Conservation (phyloP, 2,888 invertebrate genomes). For the Megalurothrips usitatus region DNA sequence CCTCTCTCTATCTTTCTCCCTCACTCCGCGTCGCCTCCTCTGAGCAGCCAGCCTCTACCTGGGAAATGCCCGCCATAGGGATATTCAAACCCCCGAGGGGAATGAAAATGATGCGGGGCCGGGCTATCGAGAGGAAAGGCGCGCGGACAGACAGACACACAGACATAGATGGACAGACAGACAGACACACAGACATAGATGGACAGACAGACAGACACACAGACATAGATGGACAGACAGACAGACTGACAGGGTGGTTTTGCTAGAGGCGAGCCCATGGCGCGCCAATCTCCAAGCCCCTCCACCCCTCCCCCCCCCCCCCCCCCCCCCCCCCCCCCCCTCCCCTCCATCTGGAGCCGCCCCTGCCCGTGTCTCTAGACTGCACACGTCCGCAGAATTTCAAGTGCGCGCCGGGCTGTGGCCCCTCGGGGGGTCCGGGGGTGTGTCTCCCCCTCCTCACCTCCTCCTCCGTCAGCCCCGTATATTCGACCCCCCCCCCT, state of each 20-base stretch:
- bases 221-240: background rate
- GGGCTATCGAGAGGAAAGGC: background rate
- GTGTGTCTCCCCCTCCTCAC: background rate
- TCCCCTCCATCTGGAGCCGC: background rate
- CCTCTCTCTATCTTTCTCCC: too few species aligned
- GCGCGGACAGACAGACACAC: too few species aligned
- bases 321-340: background rate
- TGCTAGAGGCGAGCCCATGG: too few species aligned
- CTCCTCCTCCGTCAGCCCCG: background rate
- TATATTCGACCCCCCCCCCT: background rate
- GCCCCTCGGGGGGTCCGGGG: background rate
- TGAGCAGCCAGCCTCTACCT: too few species aligned
- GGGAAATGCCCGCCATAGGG: too few species aligned
- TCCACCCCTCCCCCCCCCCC: too few species aligned
- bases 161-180: background rate
- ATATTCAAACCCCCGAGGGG: too few species aligned
- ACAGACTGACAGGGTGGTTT: background rate
- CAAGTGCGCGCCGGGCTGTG: background rate
- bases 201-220: background rate
- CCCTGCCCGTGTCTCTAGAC: background rate
- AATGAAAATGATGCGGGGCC: too few species aligned
- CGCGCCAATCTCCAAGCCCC: too few species aligned
- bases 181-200: background rate
- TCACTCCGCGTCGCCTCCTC: too few species aligned
- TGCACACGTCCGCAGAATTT: conserved; percentile 11